Evolutionary conservation across 2,113 vertebrate genomes (phyloP).

Genomic region (Leucosticte australis): DNA sequence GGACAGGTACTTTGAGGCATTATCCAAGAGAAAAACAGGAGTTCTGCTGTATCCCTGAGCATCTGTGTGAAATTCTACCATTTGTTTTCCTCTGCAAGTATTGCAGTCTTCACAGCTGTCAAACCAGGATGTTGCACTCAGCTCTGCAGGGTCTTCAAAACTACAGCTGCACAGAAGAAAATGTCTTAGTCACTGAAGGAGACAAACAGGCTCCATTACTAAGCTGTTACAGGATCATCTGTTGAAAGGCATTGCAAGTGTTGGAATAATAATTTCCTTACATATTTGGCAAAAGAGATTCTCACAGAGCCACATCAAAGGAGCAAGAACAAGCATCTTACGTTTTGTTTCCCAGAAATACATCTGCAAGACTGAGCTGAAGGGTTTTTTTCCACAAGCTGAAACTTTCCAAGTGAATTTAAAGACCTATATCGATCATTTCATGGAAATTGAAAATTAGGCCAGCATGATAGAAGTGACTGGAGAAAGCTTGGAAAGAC

Average conservation of each 20-base stretch:
- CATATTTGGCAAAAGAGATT: background rate
- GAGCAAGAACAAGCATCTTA: background rate
- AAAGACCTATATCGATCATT: background rate
- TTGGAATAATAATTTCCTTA: background rate
- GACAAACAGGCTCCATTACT: background rate
- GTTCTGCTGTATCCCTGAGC: background rate
- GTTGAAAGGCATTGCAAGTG: background rate
- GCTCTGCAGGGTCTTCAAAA: background rate
- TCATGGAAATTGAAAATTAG: background rate
- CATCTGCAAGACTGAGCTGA: background rate
- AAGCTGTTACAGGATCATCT: background rate
- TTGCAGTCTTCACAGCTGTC: background rate
- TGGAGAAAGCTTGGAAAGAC: background rate
- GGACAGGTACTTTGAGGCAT: too few relatives aligned
- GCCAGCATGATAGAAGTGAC: fast-evolving
- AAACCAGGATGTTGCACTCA: background rate
- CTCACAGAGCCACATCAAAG: background rate
- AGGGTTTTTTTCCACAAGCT: background rate
- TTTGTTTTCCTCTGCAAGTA: background rate
- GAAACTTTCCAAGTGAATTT: background rate
- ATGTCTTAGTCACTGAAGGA: background rate
- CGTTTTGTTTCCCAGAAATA: background rate
- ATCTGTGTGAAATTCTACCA: background rate
- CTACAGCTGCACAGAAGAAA: background rate
- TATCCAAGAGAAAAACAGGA: background rate